Conservation (phyloP, 2,113 vertebrate genomes). For the Dolichotis patagonum region DNA sequence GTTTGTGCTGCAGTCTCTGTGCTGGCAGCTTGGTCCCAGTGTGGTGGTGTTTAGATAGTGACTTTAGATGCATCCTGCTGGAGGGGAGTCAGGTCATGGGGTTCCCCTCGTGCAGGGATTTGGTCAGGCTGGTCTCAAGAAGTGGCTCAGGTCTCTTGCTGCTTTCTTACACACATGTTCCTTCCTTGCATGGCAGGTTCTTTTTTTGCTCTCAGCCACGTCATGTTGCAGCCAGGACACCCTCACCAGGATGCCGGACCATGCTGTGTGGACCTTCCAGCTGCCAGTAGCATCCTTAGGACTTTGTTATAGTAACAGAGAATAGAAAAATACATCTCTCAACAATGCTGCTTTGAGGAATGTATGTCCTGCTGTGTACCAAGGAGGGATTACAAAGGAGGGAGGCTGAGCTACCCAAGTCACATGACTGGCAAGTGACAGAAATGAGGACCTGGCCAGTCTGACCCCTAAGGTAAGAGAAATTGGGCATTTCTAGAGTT, state of each 20-base stretch:
- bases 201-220: neutral
- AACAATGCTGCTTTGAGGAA: neutral
- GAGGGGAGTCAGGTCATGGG: neutral
- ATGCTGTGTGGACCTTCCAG: neutral
- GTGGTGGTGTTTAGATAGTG: neutral
- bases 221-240: neutral
- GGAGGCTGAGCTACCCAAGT: neutral
- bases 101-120: neutral
- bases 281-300: neutral
- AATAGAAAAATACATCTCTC: neutral
- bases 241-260: neutral
- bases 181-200: neutral
- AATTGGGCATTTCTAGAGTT: neutral
- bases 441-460: neutral
- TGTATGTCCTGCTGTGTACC: accelerated
- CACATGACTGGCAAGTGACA: neutral
- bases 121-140: neutral
- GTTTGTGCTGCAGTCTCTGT: too few relatives aligned
- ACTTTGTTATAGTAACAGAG: neutral
- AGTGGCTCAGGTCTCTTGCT: neutral
- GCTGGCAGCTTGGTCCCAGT: neutral
- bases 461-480: neutral
- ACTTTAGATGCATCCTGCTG: neutral
- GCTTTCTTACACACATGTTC: neutral
- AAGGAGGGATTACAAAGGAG: neutral